Percentiles rank a stretch among this genome's conserved stretches.
Evolutionary conservation across 2,888 invertebrate species (phyloP).

Genomic region (Cataglyphis rosenhaueri): DNA sequence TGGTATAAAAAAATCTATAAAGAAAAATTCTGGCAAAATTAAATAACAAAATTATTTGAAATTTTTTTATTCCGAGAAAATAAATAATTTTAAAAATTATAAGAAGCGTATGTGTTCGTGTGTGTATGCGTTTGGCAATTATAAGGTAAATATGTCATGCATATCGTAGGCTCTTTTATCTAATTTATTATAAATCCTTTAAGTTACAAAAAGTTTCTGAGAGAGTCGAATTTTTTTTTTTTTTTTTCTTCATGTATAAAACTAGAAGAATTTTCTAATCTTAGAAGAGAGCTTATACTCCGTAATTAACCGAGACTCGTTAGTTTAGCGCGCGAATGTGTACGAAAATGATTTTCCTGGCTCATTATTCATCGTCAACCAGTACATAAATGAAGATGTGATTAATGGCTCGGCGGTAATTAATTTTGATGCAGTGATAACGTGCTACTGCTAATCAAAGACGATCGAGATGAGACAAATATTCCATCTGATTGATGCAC

Average conservation of each 20-base stretch:
- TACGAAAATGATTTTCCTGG: constrained; percentile 21
- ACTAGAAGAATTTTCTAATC: not conserved
- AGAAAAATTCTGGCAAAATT: not conserved
- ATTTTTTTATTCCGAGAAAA: not conserved
- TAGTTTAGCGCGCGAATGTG: not conserved
- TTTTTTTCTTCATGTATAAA: not conserved
- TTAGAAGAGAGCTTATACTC: not conserved
- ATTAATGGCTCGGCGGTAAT: constrained; percentile 31
- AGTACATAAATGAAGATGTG: constrained; percentile 23
- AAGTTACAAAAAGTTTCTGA: too few relatives aligned
- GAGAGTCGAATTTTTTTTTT: not conserved
- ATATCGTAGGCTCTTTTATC: not conserved
- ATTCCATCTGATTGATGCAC: not conserved
- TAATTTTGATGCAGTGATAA: constrained; percentile 30
- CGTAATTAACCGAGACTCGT: constrained; percentile 1
- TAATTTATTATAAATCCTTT: not conserved
- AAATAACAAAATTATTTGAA: not conserved
- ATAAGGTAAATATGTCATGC: not conserved
- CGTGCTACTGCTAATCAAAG: constrained; percentile 3
- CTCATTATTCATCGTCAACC: constrained; percentile 33
- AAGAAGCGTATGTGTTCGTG: not conserved
- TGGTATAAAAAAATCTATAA: not conserved
- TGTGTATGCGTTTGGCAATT: not conserved
- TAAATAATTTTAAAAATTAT: not conserved
- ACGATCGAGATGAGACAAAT: constrained; percentile 21